Conservation (phyloP, 2,797 vertebrate species). For the Petrocephalus sullivani region DNA sequence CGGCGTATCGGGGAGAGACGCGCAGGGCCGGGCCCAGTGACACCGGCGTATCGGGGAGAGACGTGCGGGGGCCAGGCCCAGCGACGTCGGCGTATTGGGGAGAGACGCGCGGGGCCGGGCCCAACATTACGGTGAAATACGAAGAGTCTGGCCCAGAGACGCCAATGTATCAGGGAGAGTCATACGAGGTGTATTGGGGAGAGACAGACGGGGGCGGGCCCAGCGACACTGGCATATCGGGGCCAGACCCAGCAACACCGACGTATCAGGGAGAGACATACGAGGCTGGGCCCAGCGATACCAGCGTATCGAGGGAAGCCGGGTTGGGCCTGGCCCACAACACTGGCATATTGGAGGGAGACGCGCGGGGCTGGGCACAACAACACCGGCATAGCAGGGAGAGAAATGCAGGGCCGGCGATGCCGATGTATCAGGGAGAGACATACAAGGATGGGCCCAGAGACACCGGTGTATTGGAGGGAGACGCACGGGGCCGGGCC, state of each 20-base stretch:
- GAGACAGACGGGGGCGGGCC: neutral
- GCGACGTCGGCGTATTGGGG: too few relatives aligned
- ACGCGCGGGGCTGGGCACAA: neutral
- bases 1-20: too few relatives aligned
- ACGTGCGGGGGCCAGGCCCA: neutral
- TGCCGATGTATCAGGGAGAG: too few relatives aligned
- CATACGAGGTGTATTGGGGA: neutral
- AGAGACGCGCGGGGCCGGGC: too few relatives aligned
- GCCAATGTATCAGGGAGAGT: too few relatives aligned
- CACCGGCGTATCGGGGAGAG: neutral
- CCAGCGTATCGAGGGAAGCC: too few relatives aligned
- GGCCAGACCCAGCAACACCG: neutral
- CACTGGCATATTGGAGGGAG: neutral
- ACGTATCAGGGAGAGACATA: neutral
- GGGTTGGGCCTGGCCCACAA: neutral
- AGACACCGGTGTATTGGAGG: neutral
- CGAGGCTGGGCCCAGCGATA: neutral
- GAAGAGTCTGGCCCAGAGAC: too few relatives aligned
- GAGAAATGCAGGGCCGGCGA: too few relatives aligned
- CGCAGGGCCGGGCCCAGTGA: neutral
- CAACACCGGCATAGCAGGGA: too few relatives aligned
- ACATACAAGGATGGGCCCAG: too few relatives aligned
- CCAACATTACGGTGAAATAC: too few relatives aligned
- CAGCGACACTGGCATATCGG: neutral
- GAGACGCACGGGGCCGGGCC: neutral